Evolutionary conservation across 2,797 vertebrate genomes (phyloP).

Genomic region (Pseudotriccus pelzelni): DNA sequence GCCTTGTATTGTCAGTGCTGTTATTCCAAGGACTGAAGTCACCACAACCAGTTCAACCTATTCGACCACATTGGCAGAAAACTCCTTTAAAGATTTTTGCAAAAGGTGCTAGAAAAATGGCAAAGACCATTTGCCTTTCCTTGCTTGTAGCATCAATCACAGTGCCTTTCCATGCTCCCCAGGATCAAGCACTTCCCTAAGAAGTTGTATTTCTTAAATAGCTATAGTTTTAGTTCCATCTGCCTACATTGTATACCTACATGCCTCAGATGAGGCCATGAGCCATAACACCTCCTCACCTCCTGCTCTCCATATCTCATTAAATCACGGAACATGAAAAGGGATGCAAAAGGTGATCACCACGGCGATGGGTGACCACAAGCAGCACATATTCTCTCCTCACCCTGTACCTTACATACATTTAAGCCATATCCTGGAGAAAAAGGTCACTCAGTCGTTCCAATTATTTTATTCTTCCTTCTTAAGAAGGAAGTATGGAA

Average conservation of each 20-base stretch:
- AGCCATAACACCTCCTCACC: neutral
- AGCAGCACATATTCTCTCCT: neutral
- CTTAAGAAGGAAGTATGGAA: neutral
- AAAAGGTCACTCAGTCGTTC: neutral
- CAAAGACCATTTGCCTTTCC: neutral
- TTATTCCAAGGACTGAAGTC: neutral
- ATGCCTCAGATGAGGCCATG: neutral
- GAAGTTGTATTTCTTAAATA: neutral
- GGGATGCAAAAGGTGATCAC: neutral
- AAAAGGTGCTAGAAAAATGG: neutral
- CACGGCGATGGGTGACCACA: neutral
- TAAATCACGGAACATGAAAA: neutral
- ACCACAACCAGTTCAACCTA: neutral
- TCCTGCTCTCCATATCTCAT: neutral
- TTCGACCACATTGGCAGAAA: neutral
- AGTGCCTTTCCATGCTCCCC: neutral
- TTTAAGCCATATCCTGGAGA: neutral
- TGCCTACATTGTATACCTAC: neutral
- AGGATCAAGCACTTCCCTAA: neutral
- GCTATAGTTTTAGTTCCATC: neutral
- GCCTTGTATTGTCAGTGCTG: neutral
- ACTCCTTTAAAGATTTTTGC: neutral
- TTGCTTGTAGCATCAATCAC: neutral
- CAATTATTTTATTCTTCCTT: neutral
- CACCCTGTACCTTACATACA: neutral